These are phyloP conservation scores for Scaeva pyrastri DNA, from an alignment of 2,888 invertebrate species.

Conservation along the genomic window DNA sequence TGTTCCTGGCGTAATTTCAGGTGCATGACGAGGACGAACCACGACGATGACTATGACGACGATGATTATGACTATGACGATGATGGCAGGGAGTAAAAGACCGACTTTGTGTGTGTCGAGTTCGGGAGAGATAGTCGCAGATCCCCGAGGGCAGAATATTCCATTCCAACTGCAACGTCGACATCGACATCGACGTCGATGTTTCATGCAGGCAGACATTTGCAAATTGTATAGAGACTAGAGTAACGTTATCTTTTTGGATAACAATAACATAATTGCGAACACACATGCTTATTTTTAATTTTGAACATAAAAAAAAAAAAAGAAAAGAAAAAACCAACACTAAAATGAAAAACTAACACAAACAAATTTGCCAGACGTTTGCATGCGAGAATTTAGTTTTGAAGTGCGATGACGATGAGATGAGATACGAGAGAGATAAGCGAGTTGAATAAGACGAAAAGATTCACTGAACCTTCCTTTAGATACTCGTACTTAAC, in stretches of 20 bases:
- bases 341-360: conserved; percentile 39
- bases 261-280: conserved; percentile 67
- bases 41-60: neutral
- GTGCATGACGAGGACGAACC: conserved; percentile 27
- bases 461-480: conserved; percentile 26
- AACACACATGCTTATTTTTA: conserved; percentile 60
- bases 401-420: conserved; percentile 37
- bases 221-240: conserved; percentile 38
- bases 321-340: neutral
- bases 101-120: neutral
- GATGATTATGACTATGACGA: conserved; percentile 5
- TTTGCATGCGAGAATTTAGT: conserved; percentile 18
- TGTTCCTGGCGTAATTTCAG: conserved; percentile 21
- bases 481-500: neutral
- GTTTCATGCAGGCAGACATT: conserved; percentile 49
- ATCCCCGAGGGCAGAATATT: conserved; percentile 53
- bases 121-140: conserved; percentile 42
- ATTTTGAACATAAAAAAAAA: neutral
- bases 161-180: conserved; percentile 44
- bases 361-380: conserved; percentile 54
- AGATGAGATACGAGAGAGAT: conserved; percentile 41
- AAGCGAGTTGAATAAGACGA: conserved; percentile 29
- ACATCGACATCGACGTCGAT: neutral
- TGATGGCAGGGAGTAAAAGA: neutral
- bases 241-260: conserved; percentile 59